A percentile compares a stretch with the other conserved stretches of the same genome.
phyloP scores from a whole-genome alignment of 2,113 vertebrate genomes.

The Oreocharis arfaki region DNA sequence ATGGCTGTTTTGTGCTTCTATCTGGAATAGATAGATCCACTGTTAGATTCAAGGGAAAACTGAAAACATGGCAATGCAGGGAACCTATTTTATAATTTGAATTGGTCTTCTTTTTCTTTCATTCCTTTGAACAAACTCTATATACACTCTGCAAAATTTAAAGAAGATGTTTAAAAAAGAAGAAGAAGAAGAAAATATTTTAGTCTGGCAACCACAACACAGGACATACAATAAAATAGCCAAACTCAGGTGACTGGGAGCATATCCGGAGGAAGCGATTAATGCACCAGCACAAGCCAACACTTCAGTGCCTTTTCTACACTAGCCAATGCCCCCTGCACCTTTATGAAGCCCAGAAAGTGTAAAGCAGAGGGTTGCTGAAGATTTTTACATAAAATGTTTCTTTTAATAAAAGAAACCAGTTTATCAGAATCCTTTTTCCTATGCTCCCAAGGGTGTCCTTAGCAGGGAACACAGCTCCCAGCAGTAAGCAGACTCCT shows the following conservation, averaged over 20 bases:
- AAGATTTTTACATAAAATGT: neutral
- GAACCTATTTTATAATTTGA: neutral
- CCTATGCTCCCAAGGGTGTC: neutral
- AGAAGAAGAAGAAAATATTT: neutral
- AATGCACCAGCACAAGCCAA: neutral
- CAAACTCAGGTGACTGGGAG: neutral
- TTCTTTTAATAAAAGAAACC: neutral
- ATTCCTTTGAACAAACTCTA: neutral
- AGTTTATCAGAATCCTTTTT: neutral
- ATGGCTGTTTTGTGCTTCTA: neutral
- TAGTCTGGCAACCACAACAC: neutral
- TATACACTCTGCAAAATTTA: neutral
- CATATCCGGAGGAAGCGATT: neutral
- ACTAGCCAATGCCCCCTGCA: neutral
- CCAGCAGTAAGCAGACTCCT: conserved; percentile 20
- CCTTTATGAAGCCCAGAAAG: neutral
- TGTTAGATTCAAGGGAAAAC: neutral
- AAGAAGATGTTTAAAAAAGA: neutral
- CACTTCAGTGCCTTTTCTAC: neutral
- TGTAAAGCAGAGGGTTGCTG: neutral
- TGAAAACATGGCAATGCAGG: neutral
- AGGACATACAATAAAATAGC: neutral
- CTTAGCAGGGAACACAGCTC: neutral
- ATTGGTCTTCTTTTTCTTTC: neutral
- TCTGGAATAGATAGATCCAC: neutral